phyloP scores from a whole-genome alignment of 2,888 invertebrate genomes.

The Diaperis boleti region DNA sequence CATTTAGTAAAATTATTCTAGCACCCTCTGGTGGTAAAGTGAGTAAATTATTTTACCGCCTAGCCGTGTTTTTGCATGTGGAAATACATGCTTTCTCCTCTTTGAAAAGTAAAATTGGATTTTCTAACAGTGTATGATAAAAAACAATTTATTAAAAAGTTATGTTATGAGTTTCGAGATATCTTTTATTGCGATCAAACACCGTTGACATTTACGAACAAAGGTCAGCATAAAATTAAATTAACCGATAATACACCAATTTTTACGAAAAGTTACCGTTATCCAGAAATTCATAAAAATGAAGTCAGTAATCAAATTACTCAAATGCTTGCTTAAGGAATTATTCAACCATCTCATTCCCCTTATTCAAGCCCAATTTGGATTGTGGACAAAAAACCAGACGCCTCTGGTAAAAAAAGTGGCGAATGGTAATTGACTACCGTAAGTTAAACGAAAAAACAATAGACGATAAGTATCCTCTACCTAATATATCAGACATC shows the following conservation, averaged over 20 bases:
- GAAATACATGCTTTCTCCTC: too few relatives aligned
- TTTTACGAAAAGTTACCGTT: slow-evolving; percentile 43
- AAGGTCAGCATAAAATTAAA: slow-evolving; percentile 45
- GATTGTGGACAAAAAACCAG: slow-evolving; percentile 40
- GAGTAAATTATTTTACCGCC: too few relatives aligned
- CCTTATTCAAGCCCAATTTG: slow-evolving; percentile 29
- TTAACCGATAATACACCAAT: slow-evolving; percentile 42
- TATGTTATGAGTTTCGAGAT: slow-evolving; percentile 8
- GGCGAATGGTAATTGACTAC: slow-evolving; percentile 46
- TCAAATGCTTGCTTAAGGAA: slow-evolving; percentile 27
- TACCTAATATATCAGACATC: slow-evolving; percentile 45
- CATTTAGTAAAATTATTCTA: too few relatives aligned
- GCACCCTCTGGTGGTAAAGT: too few relatives aligned
- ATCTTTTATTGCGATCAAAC: slow-evolving; percentile 39
- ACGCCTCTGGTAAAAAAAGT: slow-evolving; percentile 47
- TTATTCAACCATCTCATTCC: slow-evolving; percentile 29
- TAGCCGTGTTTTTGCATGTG: too few relatives aligned
- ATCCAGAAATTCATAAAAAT: slow-evolving; percentile 40
- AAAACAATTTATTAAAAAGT: too few relatives aligned
- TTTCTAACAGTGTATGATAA: too few relatives aligned
- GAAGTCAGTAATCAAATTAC: slow-evolving; percentile 39
- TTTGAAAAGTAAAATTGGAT: too few relatives aligned
- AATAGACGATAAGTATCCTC: slow-evolving; percentile 43
- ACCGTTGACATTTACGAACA: slow-evolving; percentile 39
- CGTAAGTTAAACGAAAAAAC: slow-evolving; percentile 44